Evolutionary conservation across 2,797 vertebrate species (phyloP).

Genomic region (Mormyrus proboscirostris): DNA sequence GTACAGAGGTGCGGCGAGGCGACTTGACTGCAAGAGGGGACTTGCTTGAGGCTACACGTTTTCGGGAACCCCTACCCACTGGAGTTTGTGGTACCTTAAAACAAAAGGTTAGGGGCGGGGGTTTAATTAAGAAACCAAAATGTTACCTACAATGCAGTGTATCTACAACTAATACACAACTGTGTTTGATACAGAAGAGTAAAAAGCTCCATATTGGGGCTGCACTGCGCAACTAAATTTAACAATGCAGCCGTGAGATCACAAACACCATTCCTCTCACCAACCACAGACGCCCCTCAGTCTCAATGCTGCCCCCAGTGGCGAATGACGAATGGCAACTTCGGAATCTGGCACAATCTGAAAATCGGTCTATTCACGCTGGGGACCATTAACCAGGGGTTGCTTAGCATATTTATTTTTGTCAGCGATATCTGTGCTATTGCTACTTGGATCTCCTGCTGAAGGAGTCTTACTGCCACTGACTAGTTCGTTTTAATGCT

Average conservation of each 20-base stretch:
- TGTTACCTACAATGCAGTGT: background rate
- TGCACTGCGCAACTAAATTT: background rate
- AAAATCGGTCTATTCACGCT: background rate
- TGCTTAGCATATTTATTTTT: background rate
- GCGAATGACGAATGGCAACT: background rate
- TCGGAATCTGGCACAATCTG: background rate
- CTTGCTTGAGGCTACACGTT: conserved; percentile 35
- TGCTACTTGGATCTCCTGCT: background rate
- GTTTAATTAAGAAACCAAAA: conserved; percentile 16
- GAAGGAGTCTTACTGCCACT: background rate
- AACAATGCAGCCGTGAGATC: background rate
- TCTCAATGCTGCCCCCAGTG: background rate
- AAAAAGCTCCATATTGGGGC: background rate
- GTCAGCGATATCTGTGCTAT: background rate
- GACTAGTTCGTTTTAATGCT: background rate
- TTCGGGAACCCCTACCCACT: conserved; percentile 32
- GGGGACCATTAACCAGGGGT: background rate
- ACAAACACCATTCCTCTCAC: background rate
- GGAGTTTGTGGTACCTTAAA: conserved; percentile 47
- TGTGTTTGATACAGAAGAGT: background rate
- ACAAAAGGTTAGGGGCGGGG: conserved; percentile 19
- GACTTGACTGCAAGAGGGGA: conserved; percentile 42
- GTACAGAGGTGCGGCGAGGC: conserved; percentile 34
- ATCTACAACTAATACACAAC: background rate
- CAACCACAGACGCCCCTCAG: background rate